These are phyloP conservation scores for Scyliorhinus canicula DNA, from an alignment of 2,797 vertebrate species.

Conservation along the genomic window DNA sequence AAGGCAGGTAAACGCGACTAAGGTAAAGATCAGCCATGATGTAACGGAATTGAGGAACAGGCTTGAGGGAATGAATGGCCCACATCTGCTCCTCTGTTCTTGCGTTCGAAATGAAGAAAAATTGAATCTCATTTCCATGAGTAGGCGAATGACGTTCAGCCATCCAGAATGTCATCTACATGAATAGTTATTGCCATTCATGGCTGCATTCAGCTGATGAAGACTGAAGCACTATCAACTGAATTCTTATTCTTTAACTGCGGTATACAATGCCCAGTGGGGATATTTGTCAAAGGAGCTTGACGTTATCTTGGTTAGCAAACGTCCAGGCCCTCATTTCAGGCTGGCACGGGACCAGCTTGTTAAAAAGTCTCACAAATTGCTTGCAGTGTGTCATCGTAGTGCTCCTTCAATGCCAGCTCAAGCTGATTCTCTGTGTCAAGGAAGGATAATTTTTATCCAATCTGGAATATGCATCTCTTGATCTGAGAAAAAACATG, in stretches of 20 bases:
- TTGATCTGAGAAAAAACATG: background rate
- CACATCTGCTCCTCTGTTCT: background rate
- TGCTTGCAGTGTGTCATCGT: background rate
- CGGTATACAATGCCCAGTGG: background rate
- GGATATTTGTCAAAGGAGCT: conserved; percentile 9
- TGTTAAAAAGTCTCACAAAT: background rate
- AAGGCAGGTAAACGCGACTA: background rate
- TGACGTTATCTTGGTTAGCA: conserved; percentile 18
- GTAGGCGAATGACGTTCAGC: background rate
- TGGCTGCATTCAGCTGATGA: background rate
- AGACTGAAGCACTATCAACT: background rate
- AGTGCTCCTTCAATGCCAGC: background rate
- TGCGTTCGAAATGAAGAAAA: background rate
- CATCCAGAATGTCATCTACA: background rate
- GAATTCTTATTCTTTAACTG: background rate
- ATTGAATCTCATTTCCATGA: background rate
- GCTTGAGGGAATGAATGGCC: background rate
- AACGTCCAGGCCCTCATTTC: background rate
- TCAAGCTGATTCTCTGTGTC: background rate
- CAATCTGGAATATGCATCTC: background rate
- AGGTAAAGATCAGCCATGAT: background rate
- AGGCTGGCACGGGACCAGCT: background rate
- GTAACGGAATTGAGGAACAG: background rate
- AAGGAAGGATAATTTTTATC: background rate
- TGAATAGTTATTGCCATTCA: background rate